Evolutionary conservation across 2,113 vertebrate species (phyloP).

Genomic region (Cryptotis parvus): DNA sequence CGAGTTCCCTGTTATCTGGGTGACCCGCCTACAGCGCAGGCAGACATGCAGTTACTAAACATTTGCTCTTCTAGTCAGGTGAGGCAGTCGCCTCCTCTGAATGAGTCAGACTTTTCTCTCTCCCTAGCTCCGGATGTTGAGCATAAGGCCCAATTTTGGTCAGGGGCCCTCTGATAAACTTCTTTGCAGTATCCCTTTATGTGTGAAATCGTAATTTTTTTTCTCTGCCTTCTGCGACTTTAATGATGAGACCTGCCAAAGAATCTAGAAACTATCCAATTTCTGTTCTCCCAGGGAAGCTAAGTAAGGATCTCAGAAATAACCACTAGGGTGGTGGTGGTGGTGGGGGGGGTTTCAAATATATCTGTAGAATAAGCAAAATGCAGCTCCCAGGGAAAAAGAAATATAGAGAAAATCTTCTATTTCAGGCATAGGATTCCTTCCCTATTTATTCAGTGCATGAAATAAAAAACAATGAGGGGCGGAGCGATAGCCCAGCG

Average conservation of each 20-base stretch:
- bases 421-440: not conserved
- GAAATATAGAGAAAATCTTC: too few relatives aligned
- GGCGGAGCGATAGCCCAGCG: too few relatives aligned
- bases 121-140: not conserved
- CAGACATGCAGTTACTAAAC: not conserved
- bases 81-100: not conserved
- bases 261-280: not conserved
- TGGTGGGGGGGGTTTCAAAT: not conserved
- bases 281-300: not conserved
- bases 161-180: not conserved
- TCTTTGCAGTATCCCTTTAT: not conserved
- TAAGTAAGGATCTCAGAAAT: not conserved
- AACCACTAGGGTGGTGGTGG: not conserved
- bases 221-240: not conserved
- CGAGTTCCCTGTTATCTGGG: not conserved
- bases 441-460: conserved; percentile 10
- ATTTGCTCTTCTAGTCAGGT: not conserved
- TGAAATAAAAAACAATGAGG: conserved; percentile 22
- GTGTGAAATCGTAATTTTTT: not conserved
- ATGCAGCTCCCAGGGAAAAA: not conserved
- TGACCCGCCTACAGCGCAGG: not conserved
- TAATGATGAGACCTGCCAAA: not conserved
- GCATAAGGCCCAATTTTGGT: not conserved
- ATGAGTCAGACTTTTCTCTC: not conserved
- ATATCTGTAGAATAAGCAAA: not conserved